Evolutionary conservation across 1,140 invertebrate species (phyloP).

Genomic region (Neomicropteryx cornuta): DNA sequence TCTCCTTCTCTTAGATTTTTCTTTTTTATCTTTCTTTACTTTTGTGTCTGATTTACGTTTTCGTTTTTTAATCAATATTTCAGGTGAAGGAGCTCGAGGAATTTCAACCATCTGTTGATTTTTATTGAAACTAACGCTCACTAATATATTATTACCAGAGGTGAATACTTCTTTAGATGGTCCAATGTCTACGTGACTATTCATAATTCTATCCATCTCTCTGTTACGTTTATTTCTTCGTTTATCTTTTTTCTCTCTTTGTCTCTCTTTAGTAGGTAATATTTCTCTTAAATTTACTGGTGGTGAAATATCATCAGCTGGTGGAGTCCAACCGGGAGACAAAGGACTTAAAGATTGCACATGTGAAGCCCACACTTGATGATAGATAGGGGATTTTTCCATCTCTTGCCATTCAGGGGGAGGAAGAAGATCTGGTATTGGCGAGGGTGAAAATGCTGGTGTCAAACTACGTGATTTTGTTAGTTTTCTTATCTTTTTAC

Average conservation of each 20-base stretch:
- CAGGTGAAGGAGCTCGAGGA: slow-evolving; percentile 23
- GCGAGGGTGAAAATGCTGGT: slow-evolving; percentile 13
- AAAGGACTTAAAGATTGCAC: slow-evolving; percentile 26
- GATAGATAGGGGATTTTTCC: slow-evolving; percentile 10
- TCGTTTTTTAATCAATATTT: slow-evolving; percentile 26
- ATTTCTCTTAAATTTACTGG: slow-evolving; percentile 25
- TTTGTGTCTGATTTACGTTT: slow-evolving; percentile 40
- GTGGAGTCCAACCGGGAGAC: slow-evolving; percentile 38
- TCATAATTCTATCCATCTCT: slow-evolving; percentile 30
- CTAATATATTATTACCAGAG: slow-evolving; percentile 82
- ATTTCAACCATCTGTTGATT: slow-evolving; percentile 45
- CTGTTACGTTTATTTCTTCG: slow-evolving; percentile 43
- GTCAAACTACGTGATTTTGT: slow-evolving; percentile 17
- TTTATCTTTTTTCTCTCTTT: slow-evolving; percentile 39
- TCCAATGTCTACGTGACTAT: slow-evolving; percentile 31
- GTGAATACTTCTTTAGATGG: slow-evolving; percentile 84
- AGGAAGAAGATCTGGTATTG: slow-evolving; percentile 6
- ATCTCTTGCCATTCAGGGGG: slow-evolving; percentile 6
- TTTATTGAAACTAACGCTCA: slow-evolving; percentile 83
- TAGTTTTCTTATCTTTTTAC: slow-evolving; percentile 20
- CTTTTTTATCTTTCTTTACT: slow-evolving; percentile 30
- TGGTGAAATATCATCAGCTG: slow-evolving; percentile 23
- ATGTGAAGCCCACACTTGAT: slow-evolving; percentile 22
- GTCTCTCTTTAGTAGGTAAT: slow-evolving; percentile 24
- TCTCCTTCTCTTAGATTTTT: slow-evolving; percentile 36